Evolutionary conservation across 2,113 vertebrate genomes (phyloP).

Genomic region (Misgurnus mizolepis): DNA sequence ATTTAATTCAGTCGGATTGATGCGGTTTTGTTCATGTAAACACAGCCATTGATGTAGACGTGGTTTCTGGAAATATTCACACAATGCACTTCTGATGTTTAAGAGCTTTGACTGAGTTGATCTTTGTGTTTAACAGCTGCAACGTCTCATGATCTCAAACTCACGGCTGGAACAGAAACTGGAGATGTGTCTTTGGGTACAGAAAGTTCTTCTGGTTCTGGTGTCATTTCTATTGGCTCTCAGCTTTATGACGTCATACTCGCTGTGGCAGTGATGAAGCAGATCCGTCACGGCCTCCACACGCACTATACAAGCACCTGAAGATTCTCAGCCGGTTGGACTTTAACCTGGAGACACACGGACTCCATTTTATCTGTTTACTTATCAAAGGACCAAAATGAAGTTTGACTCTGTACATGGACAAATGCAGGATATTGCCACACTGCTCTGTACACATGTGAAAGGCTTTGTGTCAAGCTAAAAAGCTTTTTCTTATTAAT

Average conservation of each 20-base stretch:
- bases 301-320: too few species aligned
- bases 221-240: slow-evolving; percentile 78
- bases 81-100: background rate
- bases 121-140: slow-evolving; percentile 74
- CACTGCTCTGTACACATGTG: background rate
- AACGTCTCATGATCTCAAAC: slow-evolving; percentile 78
- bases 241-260: slow-evolving; percentile 77
- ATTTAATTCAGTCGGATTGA: too few species aligned
- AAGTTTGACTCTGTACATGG: background rate
- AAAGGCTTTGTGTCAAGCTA: background rate
- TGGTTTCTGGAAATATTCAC: too few species aligned
- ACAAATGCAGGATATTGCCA: background rate
- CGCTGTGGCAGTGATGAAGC: slow-evolving; percentile 53
- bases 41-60: too few species aligned
- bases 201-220: slow-evolving; percentile 83
- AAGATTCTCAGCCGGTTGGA: background rate
- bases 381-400: background rate
- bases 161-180: slow-evolving; percentile 86
- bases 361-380: background rate
- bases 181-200: slow-evolving; percentile 85
- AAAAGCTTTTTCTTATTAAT: slow-evolving; percentile 45
- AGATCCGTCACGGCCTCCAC: background rate
- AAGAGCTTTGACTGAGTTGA: background rate
- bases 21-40: too few species aligned
- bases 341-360: background rate